Conservation (phyloP, 1,140 invertebrate species). For the Lepidurus arcticus region DNA sequence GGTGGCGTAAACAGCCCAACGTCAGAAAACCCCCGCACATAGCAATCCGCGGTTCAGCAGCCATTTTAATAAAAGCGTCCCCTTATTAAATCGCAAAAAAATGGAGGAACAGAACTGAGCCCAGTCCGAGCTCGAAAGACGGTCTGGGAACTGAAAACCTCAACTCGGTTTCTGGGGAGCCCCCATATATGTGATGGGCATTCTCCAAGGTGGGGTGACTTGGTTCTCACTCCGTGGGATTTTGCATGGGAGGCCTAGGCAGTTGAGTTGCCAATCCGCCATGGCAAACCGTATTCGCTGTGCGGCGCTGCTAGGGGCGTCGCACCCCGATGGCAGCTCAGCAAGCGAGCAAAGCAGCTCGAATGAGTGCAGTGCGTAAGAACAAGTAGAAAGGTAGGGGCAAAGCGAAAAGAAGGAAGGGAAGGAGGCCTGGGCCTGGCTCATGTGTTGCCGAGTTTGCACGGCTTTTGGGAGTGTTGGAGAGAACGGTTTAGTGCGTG, state of each 20-base stretch:
- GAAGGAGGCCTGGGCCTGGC: not conserved
- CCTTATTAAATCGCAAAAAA: not conserved
- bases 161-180: not conserved
- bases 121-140: not conserved
- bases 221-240: not conserved
- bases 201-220: not conserved
- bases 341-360: slow-evolving; percentile 10
- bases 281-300: slow-evolving; percentile 16
- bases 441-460: slow-evolving; percentile 21
- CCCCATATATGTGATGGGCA: not conserved
- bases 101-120: not conserved
- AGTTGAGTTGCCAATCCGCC: slow-evolving; percentile 5
- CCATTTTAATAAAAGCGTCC: not conserved
- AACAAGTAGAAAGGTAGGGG: slow-evolving; percentile 21
- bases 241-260: slow-evolving; percentile 17
- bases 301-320: slow-evolving; percentile 16
- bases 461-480: slow-evolving; percentile 18
- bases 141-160: not conserved
- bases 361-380: slow-evolving; percentile 21
- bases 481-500: slow-evolving; percentile 21
- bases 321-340: slow-evolving; percentile 1
- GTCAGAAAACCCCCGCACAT: not conserved
- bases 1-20: not conserved
- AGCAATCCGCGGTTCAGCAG: not conserved
- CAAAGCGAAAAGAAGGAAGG: slow-evolving; percentile 7